Conservation (phyloP, 30 jellyfish, hydroid and myxozoan species). For the Kudoa iwatai region DNA sequence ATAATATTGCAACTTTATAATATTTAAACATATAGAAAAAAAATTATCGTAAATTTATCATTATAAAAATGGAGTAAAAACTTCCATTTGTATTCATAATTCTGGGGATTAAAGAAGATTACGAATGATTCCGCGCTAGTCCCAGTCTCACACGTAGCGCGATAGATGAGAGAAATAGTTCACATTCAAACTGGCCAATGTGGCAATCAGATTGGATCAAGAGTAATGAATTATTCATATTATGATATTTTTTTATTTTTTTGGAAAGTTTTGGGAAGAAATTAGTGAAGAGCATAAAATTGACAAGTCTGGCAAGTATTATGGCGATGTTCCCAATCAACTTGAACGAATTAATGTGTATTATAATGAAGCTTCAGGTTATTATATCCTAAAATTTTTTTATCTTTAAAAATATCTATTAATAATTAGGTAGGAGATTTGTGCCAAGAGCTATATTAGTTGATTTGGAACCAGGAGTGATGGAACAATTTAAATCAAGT, state of each 20-base stretch:
- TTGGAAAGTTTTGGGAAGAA: constrained; percentile 64
- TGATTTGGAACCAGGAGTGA: constrained; percentile 86
- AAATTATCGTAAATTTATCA: too few relatives aligned
- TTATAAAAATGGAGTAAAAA: too few relatives aligned
- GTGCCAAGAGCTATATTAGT: constrained; percentile 78
- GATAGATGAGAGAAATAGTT: constrained; percentile 40
- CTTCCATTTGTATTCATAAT: too few relatives aligned
- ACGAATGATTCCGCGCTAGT: too few relatives aligned
- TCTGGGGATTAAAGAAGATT: too few relatives aligned
- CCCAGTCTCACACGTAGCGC: too few relatives aligned
- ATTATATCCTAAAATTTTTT: constrained; percentile 1
- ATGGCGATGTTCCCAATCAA: constrained; percentile 84
- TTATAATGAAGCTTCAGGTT: constrained; percentile 17
- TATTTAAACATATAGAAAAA: too few relatives aligned
- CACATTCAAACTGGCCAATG: constrained; percentile 70
- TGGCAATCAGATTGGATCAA: constrained; percentile 61
- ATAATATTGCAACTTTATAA: too few relatives aligned
- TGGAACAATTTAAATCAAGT: constrained; percentile 80
- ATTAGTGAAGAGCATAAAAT: constrained; percentile 85
- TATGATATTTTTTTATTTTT: background rate
- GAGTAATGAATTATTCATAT: constrained; percentile 3
- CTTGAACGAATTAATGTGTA: constrained; percentile 69
- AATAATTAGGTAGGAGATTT: constrained; percentile 3
- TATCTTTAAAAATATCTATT: background rate
- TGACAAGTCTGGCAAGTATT: constrained; percentile 87